Percentiles rank a stretch among this genome's conserved stretches.
Conservation (phyloP, 2,113 vertebrate species). For the Amia ocellicauda region DNA sequence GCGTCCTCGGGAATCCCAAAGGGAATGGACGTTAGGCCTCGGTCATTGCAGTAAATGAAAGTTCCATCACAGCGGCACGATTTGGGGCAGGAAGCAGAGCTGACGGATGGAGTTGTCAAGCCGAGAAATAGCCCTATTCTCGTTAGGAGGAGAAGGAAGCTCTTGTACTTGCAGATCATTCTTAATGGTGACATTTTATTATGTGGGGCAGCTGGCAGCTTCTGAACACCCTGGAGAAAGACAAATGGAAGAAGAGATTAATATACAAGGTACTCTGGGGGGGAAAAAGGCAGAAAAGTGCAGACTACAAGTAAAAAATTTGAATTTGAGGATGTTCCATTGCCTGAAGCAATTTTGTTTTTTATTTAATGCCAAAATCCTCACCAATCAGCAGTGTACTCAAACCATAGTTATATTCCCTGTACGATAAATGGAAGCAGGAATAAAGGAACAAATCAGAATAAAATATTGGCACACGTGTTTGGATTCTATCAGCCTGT, state of each 20-base stretch:
- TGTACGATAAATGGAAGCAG: too few species aligned
- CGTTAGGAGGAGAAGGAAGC: slow-evolving; percentile 84
- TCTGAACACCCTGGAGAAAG: slow-evolving; percentile 69
- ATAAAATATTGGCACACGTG: too few species aligned
- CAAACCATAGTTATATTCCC: too few species aligned
- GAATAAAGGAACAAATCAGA: too few species aligned
- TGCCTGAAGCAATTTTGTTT: slow-evolving; percentile 47
- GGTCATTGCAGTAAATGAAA: slow-evolving; percentile 98
- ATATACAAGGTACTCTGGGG: slow-evolving; percentile 48
- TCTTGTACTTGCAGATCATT: slow-evolving; percentile 89
- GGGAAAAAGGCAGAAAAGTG: slow-evolving; percentile 21
- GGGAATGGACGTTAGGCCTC: slow-evolving; percentile 94
- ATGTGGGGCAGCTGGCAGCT: slow-evolving; percentile 59
- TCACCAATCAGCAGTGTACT: too few species aligned
- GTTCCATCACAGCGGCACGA: slow-evolving; percentile 91
- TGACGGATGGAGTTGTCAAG: slow-evolving; percentile 76
- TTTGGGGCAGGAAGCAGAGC: slow-evolving; percentile 86
- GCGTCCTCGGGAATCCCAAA: slow-evolving; percentile 89
- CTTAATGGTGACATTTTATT: slow-evolving; percentile 74
- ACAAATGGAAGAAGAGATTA: slow-evolving; percentile 47
- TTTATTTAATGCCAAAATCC: slow-evolving; percentile 28
- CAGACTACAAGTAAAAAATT: slow-evolving; percentile 16
- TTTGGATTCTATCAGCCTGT: too few species aligned
- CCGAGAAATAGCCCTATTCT: slow-evolving; percentile 87
- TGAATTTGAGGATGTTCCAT: slow-evolving; percentile 39